Conservation (phyloP, 2,113 vertebrate genomes). For the Tachycineta bicolor region DNA sequence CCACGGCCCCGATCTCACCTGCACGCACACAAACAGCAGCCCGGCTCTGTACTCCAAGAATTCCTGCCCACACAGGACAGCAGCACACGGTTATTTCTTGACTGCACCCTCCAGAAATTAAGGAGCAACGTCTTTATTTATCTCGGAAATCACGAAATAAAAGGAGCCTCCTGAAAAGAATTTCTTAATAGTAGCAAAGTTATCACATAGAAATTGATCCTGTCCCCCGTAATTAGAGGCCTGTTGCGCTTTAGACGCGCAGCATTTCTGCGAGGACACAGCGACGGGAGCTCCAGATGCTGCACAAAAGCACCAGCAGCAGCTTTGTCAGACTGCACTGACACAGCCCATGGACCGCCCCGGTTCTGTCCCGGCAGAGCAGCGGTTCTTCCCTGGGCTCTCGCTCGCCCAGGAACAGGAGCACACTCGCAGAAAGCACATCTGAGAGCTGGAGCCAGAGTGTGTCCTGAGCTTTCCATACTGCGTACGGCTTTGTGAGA, state of each 20-base stretch:
- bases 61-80: neutral
- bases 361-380: neutral
- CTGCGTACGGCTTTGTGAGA: neutral
- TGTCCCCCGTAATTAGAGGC: neutral
- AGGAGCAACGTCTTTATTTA: neutral
- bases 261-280: neutral
- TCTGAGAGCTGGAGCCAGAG: neutral
- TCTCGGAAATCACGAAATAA: rapidly evolving
- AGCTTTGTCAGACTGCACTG: neutral
- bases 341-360: neutral
- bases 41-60: too few relatives aligned
- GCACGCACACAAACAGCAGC: neutral
- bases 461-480: neutral
- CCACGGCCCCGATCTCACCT: neutral
- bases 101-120: neutral
- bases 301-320: neutral
- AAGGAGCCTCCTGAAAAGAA: neutral
- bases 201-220: neutral
- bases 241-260: neutral
- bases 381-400: neutral
- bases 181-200: neutral
- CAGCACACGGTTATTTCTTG: neutral
- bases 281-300: neutral
- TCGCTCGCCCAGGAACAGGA: neutral
- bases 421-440: neutral